A percentile compares a stretch with the other conserved stretches of the same genome.
Conservation (phyloP, 23 tunicate genomes). For the Styela plicata region DNA sequence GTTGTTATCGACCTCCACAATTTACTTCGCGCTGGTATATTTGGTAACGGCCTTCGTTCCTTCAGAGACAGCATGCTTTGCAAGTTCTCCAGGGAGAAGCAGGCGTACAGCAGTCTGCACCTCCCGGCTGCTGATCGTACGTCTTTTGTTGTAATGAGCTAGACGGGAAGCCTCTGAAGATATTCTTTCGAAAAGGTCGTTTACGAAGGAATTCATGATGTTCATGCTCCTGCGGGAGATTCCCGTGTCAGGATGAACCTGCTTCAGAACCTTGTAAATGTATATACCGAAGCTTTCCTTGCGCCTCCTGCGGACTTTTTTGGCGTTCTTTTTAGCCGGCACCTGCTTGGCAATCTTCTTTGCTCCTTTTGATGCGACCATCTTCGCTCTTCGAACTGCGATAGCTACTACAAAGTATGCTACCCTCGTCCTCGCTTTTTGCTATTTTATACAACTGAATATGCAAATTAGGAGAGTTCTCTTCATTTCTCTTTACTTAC, state of each 20-base stretch:
- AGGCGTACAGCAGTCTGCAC: constrained; percentile 41
- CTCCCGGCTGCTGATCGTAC: constrained; percentile 43
- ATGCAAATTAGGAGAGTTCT: neutral
- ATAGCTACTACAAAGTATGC: too few relatives aligned
- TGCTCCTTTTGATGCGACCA: constrained; percentile 36
- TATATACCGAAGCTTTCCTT: constrained; percentile 31
- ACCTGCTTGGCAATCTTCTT: constrained; percentile 38
- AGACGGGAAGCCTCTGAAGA: constrained; percentile 28
- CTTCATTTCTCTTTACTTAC: too few relatives aligned
- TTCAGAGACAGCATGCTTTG: constrained; percentile 34
- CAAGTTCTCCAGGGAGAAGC: constrained; percentile 40
- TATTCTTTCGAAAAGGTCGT: constrained; percentile 39
- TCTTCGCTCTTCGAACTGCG: neutral
- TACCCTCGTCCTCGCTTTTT: too few relatives aligned
- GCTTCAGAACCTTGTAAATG: constrained; percentile 40
- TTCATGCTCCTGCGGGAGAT: constrained; percentile 36
- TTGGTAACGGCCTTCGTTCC: constrained; percentile 51
- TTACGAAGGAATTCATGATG: constrained; percentile 48
- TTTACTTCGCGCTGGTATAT: constrained; percentile 33
- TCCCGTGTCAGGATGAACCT: constrained; percentile 51
- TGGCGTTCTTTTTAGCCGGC: constrained; percentile 20
- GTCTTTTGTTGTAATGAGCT: constrained; percentile 40
- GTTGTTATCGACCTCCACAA: neutral
- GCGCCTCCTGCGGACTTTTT: constrained; percentile 19
- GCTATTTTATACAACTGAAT: too few relatives aligned